These are phyloP conservation scores for Engystomops pustulosus DNA, from an alignment of 2,113 vertebrate genomes.

Conservation along the genomic window DNA sequence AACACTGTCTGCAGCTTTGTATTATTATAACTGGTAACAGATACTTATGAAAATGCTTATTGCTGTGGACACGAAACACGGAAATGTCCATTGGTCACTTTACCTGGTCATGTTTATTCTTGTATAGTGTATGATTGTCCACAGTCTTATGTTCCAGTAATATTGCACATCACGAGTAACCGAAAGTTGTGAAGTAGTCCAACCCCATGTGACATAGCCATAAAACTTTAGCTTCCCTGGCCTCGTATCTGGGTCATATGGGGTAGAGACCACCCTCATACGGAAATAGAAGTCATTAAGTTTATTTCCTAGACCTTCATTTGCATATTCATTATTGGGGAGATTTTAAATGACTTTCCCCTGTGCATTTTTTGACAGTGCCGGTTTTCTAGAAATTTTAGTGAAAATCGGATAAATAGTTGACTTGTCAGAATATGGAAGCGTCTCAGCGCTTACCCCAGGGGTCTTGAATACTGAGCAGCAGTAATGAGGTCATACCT, in stretches of 20 bases:
- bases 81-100: too few species aligned
- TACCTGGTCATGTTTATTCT: too few species aligned
- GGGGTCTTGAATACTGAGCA: background rate
- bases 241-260: background rate
- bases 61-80: too few species aligned
- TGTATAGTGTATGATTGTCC: too few species aligned
- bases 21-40: too few species aligned
- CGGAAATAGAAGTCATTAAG: background rate
- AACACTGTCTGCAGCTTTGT: too few species aligned
- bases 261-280: background rate
- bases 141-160: background rate
- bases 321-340: background rate
- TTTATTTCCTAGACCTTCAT: background rate
- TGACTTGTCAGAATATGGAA: background rate
- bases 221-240: background rate
- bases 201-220: background rate
- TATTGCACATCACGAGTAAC: background rate
- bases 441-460: background rate
- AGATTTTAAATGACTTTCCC: background rate
- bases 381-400: background rate
- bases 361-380: background rate
- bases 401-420: background rate
- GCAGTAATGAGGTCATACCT: constrained; percentile 26
- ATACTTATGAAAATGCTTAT: too few species aligned
- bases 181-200: background rate